Base-by-base conservation (phyloP, 2,113 vertebrate species). In the Syngnathus scovelli region DNA sequence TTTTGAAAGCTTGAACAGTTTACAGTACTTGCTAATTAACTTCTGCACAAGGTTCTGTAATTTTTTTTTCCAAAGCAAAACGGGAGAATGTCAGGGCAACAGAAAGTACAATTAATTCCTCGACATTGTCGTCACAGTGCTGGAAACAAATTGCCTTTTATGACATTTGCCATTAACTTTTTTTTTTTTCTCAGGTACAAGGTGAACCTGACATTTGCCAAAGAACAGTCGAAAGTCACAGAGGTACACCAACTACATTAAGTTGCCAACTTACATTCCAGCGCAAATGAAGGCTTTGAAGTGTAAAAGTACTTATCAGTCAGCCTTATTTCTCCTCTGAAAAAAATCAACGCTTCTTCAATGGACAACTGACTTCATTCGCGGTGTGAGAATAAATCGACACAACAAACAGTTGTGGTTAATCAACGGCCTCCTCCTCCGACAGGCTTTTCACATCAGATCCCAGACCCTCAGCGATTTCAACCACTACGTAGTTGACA, bases 171-270 rank as follows among this genome's bases (percentile, higher is more conserved):
- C 16, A 37, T 21, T 27, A 10, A 69, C 2, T 51, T 66, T 67
- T 73, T 36, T 68, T 74, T 60, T 1, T 51, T 58, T 7, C n/a
- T 66, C 70, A 98, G 96, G 68, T 98, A 96, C 89, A 91, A 91
- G 80, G 71, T 87, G 69, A 98, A 95, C 83, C 80, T 98, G 83
- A 80, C 84, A 43, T 91, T 94, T 69, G 94, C 93, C 61, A 98
- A 97, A 90, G 87, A 84, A 80, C 93, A 93, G 70, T 91, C 92
- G 5, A 79, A 74, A 71, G 60, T 76, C 69, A 89, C 82, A 76
- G 88, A 92, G 93, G 96, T 98, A 94, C 66, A 59, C 56, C 37
- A 61, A 5, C 16, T 21, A 21, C 18, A 13, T 58, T 36, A 61
- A 61, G 54, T 62, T 82, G 62, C 67, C 74, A 37, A 68, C 72